Evolutionary conservation across 2,113 vertebrate genomes (phyloP).

Genomic region (Eubucco bourcierii): DNA sequence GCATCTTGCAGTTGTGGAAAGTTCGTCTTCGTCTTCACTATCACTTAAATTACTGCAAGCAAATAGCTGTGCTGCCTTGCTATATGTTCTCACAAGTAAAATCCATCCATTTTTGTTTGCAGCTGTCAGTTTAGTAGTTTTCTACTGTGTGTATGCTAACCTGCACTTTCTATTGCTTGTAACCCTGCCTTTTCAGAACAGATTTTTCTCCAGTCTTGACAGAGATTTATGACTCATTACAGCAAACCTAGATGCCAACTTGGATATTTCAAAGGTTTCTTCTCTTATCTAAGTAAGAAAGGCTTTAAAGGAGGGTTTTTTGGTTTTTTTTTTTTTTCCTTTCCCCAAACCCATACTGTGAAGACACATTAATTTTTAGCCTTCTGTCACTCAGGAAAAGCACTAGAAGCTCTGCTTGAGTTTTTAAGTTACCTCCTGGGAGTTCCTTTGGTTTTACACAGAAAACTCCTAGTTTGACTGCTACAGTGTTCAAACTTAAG

Average conservation of each 20-base stretch:
- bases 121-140: slow-evolving; percentile 9
- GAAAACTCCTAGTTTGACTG: not conserved
- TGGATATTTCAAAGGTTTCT: not conserved
- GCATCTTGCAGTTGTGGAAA: not conserved
- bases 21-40: not conserved
- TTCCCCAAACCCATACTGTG: not conserved
- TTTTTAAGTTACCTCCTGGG: not conserved
- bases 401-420: not conserved
- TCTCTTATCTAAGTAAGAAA: not conserved
- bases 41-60: not conserved
- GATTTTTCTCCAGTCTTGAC: not conserved
- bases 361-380: not conserved
- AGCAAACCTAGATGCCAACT: not conserved
- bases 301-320: too few species aligned
- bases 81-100: not conserved
- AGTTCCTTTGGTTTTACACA: not conserved
- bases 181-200: not conserved
- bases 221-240: not conserved
- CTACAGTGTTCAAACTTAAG: not conserved
- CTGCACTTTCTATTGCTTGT: not conserved
- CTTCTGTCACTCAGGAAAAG: not conserved
- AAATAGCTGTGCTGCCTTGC: not conserved
- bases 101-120: not conserved
- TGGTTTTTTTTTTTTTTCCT: too few species aligned
- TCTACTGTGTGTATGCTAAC: not conserved